Evolutionary conservation across 2,113 vertebrate genomes (phyloP), one percentile per base, ranked within the genome.

Genomic region (Taxidea taxus): DNA sequence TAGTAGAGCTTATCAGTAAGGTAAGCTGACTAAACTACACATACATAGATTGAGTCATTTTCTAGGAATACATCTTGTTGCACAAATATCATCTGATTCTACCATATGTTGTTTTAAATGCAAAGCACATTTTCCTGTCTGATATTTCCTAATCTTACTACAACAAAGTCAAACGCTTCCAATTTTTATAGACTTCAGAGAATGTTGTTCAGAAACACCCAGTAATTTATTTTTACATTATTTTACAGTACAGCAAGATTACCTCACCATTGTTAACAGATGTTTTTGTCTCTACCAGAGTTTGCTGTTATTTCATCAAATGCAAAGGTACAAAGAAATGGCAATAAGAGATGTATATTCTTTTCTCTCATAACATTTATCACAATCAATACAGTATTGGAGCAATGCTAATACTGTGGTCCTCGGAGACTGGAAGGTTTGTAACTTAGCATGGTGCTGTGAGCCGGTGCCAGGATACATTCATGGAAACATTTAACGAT

Each of bases 401-500:
- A 97, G 95, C 34, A 97, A 93, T 90, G 97, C 54, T 91, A 95
- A 92, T 94, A 77, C 3, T 68, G 80, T 81, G 96, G 86, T 97
- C 89, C 92, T 98, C 85, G 75, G 97, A 97, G 97, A 47, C 91
- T 95, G 85, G 94, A 95, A 88, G 95, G 74, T 97, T 97, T 98
- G 97, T 64, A 90, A 74, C 82, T 4, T 58, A 97, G 88, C 97
- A 42, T 34, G 95, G 81, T 90, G 21, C 82, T 95, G 4, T 95
- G 93, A 98, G 95, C 70, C 93, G 85, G 96, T 98, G 98, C 97
- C 98, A 98, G 94, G 54, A 95, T 87, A 77, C 72, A 68, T 97
- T 99, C 96, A 98, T 99, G 98, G 98, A 98, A 99, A 95, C 97
- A 98, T 98, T 99, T 99, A 97, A 98, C 95, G 94, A 92, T 95